These are phyloP conservation scores for Allygus modestus DNA, from an alignment of 2,888 invertebrate species.

Conservation along the genomic window DNA sequence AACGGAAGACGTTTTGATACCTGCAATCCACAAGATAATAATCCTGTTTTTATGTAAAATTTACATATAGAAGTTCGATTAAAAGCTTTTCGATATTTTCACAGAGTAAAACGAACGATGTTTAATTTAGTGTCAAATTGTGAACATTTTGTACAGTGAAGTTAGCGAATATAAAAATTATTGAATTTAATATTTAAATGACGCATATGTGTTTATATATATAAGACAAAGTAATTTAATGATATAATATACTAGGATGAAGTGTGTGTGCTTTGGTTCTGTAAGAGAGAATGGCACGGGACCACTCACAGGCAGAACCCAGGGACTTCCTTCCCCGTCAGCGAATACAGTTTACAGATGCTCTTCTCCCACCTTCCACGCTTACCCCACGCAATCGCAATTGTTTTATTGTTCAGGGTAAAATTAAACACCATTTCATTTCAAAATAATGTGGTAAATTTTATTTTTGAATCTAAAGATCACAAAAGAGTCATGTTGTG, in stretches of 20 bases:
- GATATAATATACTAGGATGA: constrained; percentile 64
- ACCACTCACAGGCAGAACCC: constrained; percentile 58
- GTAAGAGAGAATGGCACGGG: constrained; percentile 55
- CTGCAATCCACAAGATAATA: constrained; percentile 67
- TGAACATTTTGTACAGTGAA: constrained; percentile 70
- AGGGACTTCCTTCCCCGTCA: constrained; percentile 62
- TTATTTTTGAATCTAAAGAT: neutral
- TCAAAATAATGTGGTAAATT: neutral
- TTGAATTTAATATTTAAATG: constrained; percentile 70
- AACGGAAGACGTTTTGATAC: constrained; percentile 69
- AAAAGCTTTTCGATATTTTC: constrained; percentile 70
- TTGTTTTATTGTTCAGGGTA: constrained; percentile 54
- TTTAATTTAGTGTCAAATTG: constrained; percentile 70
- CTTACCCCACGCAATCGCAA: constrained; percentile 24
- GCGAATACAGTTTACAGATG: constrained; percentile 70
- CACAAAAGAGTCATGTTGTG: neutral
- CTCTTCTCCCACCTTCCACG: constrained; percentile 29
- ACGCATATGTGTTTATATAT: constrained; percentile 67
- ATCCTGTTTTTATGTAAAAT: constrained; percentile 68
- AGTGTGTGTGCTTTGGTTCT: constrained; percentile 65
- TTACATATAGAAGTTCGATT: constrained; percentile 69
- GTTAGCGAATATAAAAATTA: constrained; percentile 69
- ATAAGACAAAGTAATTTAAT: constrained; percentile 66
- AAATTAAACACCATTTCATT: constrained; percentile 48
- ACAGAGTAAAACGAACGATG: constrained; percentile 69